These are phyloP conservation scores for Syrrhaptes paradoxus DNA, from an alignment of 2,113 vertebrate genomes.

Conservation along the genomic window DNA sequence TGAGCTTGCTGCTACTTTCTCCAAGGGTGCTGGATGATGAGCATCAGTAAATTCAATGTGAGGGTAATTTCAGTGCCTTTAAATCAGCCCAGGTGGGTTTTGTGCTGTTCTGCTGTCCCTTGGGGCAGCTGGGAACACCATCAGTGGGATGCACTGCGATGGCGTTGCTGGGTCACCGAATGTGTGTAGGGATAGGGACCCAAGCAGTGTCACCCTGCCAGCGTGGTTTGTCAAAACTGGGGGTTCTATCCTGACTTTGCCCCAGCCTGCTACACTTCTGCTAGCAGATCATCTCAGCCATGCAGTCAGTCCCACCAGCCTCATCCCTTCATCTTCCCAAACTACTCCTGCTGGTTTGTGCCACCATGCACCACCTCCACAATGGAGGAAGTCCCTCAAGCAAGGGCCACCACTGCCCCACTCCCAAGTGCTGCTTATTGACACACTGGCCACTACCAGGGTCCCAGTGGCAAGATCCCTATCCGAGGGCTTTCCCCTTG, in stretches of 20 bases:
- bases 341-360: neutral
- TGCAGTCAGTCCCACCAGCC: neutral
- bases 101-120: neutral
- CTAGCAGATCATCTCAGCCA: neutral
- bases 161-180: neutral
- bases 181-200: neutral
- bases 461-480: neutral
- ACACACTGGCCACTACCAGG: fast-evolving
- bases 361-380: fast-evolving
- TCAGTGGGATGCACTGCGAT: neutral
- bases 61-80: neutral
- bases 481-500: neutral
- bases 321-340: neutral
- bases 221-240: neutral
- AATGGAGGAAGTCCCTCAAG: neutral
- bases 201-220: fast-evolving
- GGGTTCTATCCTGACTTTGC: neutral
- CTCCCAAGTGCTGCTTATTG: fast-evolving
- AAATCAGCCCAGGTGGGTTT: neutral
- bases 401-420: neutral
- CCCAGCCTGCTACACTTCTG: neutral
- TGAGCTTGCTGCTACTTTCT: neutral
- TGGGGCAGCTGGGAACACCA: neutral
- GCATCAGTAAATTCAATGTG: neutral
- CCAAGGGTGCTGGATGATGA: neutral